phyloP scores from a whole-genome alignment of 2,113 vertebrate species.

The Mirza zaza region DNA sequence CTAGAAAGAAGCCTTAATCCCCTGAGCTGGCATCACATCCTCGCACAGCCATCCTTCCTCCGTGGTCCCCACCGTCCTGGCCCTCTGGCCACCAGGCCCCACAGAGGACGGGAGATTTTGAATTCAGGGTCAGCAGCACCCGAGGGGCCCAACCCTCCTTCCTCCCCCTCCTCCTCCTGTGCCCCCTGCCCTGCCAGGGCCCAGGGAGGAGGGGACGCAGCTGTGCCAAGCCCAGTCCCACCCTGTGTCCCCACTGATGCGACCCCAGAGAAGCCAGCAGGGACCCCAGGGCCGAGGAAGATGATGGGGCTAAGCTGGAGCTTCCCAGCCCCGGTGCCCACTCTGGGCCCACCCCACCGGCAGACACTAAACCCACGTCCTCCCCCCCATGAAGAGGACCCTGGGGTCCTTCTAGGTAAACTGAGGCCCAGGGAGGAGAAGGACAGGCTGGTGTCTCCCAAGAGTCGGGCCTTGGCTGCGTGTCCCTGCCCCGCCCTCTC shows the following conservation, averaged over 20 bases:
- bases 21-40: accelerated
- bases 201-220: not conserved
- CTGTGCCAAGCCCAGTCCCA: not conserved
- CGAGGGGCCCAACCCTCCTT: not conserved
- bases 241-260: not conserved
- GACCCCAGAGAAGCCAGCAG: not conserved
- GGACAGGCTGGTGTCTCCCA: not conserved
- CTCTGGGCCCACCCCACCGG: not conserved
- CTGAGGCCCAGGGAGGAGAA: not conserved
- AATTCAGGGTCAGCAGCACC: not conserved
- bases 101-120: not conserved
- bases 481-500: too few species aligned
- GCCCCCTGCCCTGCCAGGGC: not conserved
- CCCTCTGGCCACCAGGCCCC: not conserved
- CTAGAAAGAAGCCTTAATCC: conserved; percentile 43
- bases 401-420: not conserved
- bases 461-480: not conserved
- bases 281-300: not conserved
- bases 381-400: not conserved
- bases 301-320: accelerated
- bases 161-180: not conserved
- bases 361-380: accelerated
- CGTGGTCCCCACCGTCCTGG: not conserved
- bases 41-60: accelerated
- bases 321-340: not conserved